Percentiles rank a stretch among this genome's conserved stretches.
Evolutionary conservation across 2,888 invertebrate species (phyloP).

Genomic region (Gnatocerus cornutus): DNA sequence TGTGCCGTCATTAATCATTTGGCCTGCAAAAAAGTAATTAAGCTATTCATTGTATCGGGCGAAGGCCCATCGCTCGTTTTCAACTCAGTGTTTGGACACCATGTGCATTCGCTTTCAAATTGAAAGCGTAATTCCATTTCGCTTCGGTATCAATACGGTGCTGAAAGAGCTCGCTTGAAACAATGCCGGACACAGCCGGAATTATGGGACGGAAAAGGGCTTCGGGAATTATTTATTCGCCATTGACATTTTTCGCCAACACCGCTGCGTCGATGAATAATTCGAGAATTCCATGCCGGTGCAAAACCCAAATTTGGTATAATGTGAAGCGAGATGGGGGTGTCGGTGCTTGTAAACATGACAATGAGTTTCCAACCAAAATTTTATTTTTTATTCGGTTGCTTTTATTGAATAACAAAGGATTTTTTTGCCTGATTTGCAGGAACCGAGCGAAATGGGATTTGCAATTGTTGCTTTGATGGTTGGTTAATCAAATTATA

Average conservation of each 20-base stretch:
- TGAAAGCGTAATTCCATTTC: conserved; percentile 53
- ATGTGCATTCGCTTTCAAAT: conserved; percentile 52
- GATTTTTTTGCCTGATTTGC: background rate
- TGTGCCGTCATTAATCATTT: conserved; percentile 66
- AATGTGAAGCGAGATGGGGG: conserved; percentile 7
- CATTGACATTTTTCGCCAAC: conserved; percentile 39
- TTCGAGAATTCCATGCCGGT: conserved; percentile 21
- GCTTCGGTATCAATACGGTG: conserved; percentile 52
- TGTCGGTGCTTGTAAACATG: conserved; percentile 11
- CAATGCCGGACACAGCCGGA: conserved; percentile 45
- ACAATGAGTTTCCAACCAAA: conserved; percentile 1
- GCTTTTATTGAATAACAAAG: background rate
- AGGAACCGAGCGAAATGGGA: too few relatives aligned
- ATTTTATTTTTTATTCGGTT: background rate
- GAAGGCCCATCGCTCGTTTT: conserved; percentile 53
- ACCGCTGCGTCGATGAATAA: conserved; percentile 22
- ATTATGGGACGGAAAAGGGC: conserved; percentile 38
- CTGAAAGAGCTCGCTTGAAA: conserved; percentile 41
- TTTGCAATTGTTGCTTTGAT: too few relatives aligned
- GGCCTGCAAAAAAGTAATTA: conserved; percentile 67
- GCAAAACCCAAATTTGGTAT: conserved; percentile 13
- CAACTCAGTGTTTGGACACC: conserved; percentile 50
- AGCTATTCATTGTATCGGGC: conserved; percentile 66
- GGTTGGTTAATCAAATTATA: too few relatives aligned
- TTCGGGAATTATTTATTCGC: conserved; percentile 42